Conservation (phyloP, 2,113 vertebrate species). For the Pristiophorus japonicus region DNA sequence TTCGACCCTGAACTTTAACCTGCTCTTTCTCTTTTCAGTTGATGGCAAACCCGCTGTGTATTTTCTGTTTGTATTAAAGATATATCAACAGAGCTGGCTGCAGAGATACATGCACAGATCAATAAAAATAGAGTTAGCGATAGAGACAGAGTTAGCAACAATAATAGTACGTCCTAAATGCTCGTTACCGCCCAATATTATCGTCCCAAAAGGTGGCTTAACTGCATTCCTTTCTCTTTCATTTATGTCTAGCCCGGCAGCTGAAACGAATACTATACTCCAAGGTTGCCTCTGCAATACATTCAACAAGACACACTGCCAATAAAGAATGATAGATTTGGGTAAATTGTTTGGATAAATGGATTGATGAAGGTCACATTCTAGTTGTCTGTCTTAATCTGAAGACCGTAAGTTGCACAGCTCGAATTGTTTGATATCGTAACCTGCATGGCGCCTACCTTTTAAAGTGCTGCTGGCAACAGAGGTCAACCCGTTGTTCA, state of each 20-base stretch:
- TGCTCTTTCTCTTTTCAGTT: not conserved
- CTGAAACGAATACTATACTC: not conserved
- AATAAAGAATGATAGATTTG: not conserved
- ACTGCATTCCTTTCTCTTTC: not conserved
- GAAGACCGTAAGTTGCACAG: not conserved
- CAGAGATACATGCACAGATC: not conserved
- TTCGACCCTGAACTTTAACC: not conserved
- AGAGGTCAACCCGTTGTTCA: not conserved
- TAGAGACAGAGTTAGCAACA: not conserved
- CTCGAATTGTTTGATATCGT: not conserved
- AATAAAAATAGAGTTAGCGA: not conserved
- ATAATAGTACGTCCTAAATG: too few relatives aligned
- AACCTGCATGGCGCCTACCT: not conserved
- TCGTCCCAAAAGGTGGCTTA: not conserved
- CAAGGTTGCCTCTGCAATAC: not conserved
- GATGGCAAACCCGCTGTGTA: not conserved
- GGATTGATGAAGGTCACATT: constrained; percentile 22
- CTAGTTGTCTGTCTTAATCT: not conserved
- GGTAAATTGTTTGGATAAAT: constrained; percentile 1
- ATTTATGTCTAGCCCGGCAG: not conserved
- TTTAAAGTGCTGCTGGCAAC: not conserved
- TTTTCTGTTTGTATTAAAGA: not conserved
- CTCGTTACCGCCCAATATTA: not conserved
- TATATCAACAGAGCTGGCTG: not conserved
- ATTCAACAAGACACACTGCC: not conserved